Conservation (phyloP, 2,113 vertebrate genomes). For the Pangasianodon gigas region DNA sequence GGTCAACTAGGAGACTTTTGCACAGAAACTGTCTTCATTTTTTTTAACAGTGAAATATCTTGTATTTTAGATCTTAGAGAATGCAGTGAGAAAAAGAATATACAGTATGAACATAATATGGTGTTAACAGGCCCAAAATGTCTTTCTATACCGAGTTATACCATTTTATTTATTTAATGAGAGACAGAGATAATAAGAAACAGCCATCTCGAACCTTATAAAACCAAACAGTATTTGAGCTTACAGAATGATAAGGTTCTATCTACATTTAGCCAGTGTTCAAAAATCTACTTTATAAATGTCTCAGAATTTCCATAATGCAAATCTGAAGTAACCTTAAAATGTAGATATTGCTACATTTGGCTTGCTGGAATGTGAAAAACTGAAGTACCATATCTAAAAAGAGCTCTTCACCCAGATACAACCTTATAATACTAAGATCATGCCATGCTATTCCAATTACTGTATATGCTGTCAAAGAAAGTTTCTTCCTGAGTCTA, state of each 20-base stretch:
- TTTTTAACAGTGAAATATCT: not conserved
- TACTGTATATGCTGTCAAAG: not conserved
- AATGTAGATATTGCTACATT: not conserved
- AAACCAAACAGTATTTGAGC: not conserved
- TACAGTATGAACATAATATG: not conserved
- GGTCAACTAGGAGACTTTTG: not conserved
- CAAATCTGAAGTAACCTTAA: not conserved
- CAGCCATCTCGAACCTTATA: not conserved
- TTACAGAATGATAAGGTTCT: not conserved
- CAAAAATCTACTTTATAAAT: not conserved
- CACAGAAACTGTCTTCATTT: not conserved
- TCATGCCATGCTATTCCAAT: not conserved
- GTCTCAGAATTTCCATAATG: not conserved
- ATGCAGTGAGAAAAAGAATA: not conserved
- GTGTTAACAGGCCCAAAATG: not conserved
- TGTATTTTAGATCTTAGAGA: not conserved
- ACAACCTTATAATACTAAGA: not conserved
- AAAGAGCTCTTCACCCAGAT: not conserved
- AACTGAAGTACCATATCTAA: not conserved
- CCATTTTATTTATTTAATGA: not conserved
- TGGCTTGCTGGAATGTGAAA: not conserved
- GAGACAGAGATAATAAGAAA: not conserved
- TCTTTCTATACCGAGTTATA: not conserved
- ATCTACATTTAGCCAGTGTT: not conserved
- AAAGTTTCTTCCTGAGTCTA: slow-evolving; percentile 15